Percentiles rank a stretch among this genome's conserved stretches.
These are phyloP conservation scores for Nansenia antarctica DNA, from an alignment of 2,113 vertebrate species.

Conservation along the genomic window DNA sequence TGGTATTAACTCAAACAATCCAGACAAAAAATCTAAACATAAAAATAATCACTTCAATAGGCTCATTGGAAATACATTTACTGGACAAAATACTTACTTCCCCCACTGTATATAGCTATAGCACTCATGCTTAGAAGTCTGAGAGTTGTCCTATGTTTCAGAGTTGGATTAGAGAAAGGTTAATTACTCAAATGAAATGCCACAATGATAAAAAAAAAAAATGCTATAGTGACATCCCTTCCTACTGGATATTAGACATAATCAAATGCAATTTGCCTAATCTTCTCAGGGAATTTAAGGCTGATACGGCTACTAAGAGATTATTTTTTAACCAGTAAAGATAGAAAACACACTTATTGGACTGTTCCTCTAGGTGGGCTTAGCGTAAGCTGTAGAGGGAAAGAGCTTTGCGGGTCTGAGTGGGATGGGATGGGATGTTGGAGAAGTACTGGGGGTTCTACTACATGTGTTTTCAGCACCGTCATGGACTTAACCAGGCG, in stretches of 20 bases:
- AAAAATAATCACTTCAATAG: too few relatives aligned
- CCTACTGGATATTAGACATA: constrained; percentile 34
- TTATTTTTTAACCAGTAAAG: constrained; percentile 35
- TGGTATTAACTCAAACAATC: too few relatives aligned
- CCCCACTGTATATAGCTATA: too few relatives aligned
- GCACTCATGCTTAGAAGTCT: too few relatives aligned
- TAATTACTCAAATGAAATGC: constrained; percentile 18
- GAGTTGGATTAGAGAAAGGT: neutral
- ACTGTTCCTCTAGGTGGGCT: constrained; percentile 57
- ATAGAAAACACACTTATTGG: constrained; percentile 53
- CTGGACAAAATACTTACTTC: too few relatives aligned
- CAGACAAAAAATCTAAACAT: too few relatives aligned
- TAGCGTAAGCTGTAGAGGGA: constrained; percentile 47
- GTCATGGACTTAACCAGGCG: constrained; percentile 46
- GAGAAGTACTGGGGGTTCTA: constrained; percentile 32
- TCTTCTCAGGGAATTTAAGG: constrained; percentile 64
- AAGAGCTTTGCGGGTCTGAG: constrained; percentile 45
- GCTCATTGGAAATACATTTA: too few relatives aligned
- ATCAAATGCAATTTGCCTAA: constrained; percentile 66
- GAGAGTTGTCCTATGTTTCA: too few relatives aligned
- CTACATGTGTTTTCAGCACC: constrained; percentile 28
- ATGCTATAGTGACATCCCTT: constrained; percentile 38
- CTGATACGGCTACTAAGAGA: constrained; percentile 58
- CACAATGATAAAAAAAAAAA: constrained; percentile 16
- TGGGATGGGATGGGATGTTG: constrained; percentile 20